Evolutionary conservation across 2,113 vertebrate species (phyloP).

Genomic region (Gadus macrocephalus): DNA sequence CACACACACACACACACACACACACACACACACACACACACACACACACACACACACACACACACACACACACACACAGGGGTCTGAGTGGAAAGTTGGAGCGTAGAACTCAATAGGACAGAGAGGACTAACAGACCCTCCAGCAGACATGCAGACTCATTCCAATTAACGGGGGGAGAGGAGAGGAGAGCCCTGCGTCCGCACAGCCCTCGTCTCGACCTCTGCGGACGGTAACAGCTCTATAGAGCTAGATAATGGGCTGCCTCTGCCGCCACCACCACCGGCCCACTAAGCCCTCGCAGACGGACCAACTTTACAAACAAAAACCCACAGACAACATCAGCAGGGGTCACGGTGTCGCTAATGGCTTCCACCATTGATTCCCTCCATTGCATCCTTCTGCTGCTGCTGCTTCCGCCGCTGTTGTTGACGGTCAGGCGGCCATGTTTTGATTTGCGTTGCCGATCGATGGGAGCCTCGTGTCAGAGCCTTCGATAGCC

Average conservation of each 20-base stretch:
- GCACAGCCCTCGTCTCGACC: conserved; percentile 27
- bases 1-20: conserved; percentile 19
- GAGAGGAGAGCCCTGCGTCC: conserved; percentile 8
- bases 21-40: conserved; percentile 30
- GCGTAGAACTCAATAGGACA: conserved; percentile 24
- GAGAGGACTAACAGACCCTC: conserved; percentile 14
- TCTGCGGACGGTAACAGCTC: neutral
- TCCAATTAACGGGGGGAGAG: neutral
- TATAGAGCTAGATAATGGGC: neutral
- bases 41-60: conserved; percentile 31
- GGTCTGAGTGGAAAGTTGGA: conserved; percentile 37
- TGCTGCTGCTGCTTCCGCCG: too few species aligned
- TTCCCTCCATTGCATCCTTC: neutral
- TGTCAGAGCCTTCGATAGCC: too few species aligned
- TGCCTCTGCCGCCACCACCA: neutral
- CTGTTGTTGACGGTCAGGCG: too few species aligned
- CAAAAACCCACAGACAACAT: conserved; percentile 4
- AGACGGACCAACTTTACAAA: conserved; percentile 31
- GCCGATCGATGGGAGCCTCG: too few species aligned
- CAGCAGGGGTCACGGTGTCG: conserved; percentile 22
- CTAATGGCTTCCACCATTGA: conserved; percentile 44
- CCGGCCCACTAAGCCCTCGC: conserved; percentile 11
- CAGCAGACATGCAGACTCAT: neutral
- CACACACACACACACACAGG: conserved; percentile 4
- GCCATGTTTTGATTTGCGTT: conserved; percentile 23